These are phyloP conservation scores for Onychostruthus taczanowskii DNA, from an alignment of 2,113 vertebrate genomes.

Conservation along the genomic window DNA sequence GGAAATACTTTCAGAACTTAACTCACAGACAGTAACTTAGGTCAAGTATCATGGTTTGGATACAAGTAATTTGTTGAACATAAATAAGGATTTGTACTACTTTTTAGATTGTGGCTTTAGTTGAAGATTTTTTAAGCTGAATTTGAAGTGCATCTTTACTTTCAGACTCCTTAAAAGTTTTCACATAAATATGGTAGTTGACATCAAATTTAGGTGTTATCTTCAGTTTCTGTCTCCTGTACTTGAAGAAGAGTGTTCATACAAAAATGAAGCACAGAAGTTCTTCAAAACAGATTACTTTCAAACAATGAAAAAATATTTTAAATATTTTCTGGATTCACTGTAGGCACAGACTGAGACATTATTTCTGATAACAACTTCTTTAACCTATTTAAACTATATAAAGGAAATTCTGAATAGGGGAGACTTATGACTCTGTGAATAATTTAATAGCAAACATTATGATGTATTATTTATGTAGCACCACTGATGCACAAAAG, in stretches of 20 bases:
- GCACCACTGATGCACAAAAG: not conserved
- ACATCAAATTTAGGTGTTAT: not conserved
- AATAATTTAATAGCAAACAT: slow-evolving; percentile 50
- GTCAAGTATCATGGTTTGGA: not conserved
- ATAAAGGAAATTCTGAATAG: not conserved
- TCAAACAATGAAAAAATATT: not conserved
- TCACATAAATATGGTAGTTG: not conserved
- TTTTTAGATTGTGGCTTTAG: not conserved
- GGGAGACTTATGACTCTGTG: not conserved
- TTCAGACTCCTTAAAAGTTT: not conserved
- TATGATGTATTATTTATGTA: slow-evolving; percentile 37
- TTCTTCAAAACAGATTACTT: not conserved
- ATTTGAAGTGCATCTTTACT: not conserved
- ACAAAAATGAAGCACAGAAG: not conserved
- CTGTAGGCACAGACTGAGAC: not conserved
- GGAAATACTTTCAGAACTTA: slow-evolving; percentile 59
- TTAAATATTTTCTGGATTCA: not conserved
- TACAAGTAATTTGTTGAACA: not conserved
- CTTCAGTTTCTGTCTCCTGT: not conserved
- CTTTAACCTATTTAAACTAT: slow-evolving; percentile 13
- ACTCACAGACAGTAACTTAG: not conserved
- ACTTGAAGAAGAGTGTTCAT: not conserved
- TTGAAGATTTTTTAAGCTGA: not conserved
- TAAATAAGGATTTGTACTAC: not conserved
- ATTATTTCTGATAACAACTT: slow-evolving; percentile 23